Conservation (phyloP, 2,888 invertebrate genomes). For the Noctua pronuba region DNA sequence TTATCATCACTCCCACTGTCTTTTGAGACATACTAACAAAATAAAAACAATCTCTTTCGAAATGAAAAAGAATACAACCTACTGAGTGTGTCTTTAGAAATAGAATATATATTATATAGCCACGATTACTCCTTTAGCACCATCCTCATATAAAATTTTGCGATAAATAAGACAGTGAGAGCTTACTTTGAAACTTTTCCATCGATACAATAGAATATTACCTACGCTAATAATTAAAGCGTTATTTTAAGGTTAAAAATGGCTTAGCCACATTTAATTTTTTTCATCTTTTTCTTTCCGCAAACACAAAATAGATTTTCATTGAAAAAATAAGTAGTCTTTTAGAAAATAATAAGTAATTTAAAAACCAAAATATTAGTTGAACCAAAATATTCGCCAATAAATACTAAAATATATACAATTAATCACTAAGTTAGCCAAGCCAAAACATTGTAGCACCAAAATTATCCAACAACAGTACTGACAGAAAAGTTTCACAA, state of each 20-base stretch:
- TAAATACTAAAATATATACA: constrained; percentile 86
- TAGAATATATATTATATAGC: constrained; percentile 49
- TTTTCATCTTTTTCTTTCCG: constrained; percentile 62
- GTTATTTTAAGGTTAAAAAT: constrained; percentile 80
- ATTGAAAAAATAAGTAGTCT: constrained; percentile 48
- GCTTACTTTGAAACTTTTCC: constrained; percentile 86
- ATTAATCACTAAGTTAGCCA: constrained; percentile 88
- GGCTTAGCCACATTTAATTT: constrained; percentile 80
- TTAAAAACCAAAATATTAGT: constrained; percentile 72
- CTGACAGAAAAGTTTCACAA: constrained; percentile 88
- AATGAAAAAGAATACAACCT: constrained; percentile 76
- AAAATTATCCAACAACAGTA: constrained; percentile 84
- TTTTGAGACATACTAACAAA: constrained; percentile 58
- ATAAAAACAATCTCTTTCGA: constrained; percentile 59
- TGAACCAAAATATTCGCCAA: constrained; percentile 84
- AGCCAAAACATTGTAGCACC: constrained; percentile 89
- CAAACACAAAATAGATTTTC: constrained; percentile 66
- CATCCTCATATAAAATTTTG: constrained; percentile 72
- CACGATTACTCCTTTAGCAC: constrained; percentile 78
- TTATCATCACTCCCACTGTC: constrained; percentile 82
- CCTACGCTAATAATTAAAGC: constrained; percentile 85
- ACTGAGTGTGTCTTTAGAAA: constrained; percentile 69
- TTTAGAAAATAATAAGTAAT: constrained; percentile 66
- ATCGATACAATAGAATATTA: constrained; percentile 83
- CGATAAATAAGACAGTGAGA: constrained; percentile 83